Percentiles rank a stretch among this genome's conserved stretches.
These are phyloP conservation scores for Pelosia muscerda DNA, from an alignment of 2,888 invertebrate species.

Conservation along the genomic window DNA sequence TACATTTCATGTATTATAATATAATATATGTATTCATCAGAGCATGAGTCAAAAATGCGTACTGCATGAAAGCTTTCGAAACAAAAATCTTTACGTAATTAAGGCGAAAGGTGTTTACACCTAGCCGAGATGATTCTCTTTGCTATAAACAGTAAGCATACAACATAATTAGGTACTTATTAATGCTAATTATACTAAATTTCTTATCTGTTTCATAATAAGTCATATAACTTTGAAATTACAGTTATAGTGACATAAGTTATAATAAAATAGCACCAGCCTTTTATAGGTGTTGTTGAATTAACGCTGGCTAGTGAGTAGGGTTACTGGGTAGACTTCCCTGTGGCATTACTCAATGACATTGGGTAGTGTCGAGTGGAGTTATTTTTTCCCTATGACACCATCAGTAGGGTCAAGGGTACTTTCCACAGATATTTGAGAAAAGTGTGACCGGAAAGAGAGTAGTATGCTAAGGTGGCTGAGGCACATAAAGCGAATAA, in stretches of 20 bases:
- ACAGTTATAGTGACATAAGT: background rate
- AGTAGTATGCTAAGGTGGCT: too few relatives aligned
- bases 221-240: background rate
- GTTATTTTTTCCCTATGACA: too few relatives aligned
- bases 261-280: too few relatives aligned
- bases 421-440: too few relatives aligned
- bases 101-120: background rate
- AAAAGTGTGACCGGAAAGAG: too few relatives aligned
- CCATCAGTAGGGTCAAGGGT: too few relatives aligned
- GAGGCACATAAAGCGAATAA: too few relatives aligned
- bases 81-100: conserved; percentile 9
- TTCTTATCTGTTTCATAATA: background rate
- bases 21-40: background rate
- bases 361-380: too few relatives aligned
- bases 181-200: background rate
- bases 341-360: too few relatives aligned
- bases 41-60: background rate
- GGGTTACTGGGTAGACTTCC: too few relatives aligned
- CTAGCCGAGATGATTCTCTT: background rate
- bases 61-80: background rate
- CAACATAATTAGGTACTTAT: background rate
- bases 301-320: too few relatives aligned
- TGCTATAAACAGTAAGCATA: background rate
- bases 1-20: background rate
- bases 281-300: too few relatives aligned